Base-by-base conservation (phyloP, 2,888 invertebrate genomes). In the Scelioninae gen. 2 region DNA sequence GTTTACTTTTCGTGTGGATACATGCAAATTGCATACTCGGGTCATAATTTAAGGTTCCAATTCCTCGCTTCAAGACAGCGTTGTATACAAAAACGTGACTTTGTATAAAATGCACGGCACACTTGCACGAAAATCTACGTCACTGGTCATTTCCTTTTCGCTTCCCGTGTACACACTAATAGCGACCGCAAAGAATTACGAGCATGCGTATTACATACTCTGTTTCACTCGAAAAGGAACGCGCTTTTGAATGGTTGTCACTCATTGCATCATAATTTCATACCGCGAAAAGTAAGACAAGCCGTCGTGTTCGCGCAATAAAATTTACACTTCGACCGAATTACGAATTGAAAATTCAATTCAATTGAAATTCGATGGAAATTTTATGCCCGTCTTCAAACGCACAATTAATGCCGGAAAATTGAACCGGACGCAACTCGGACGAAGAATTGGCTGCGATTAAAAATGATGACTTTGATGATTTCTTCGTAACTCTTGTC, bases 151-250 rank as follows among this genome's bases (percentile, higher is more conserved):
- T 68, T 74, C 58, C 58, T 52, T 64, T 58, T 73, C 63, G 64
- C 57, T 65, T 72, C 65, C 71, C 67, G 74, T 60, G 69, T 11
- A 57, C 63, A 60, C 72, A 39, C 55, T 57, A 50, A 52, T 35
- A 50, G 64, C 37, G 60, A 70, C 69, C 43, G 71, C 61, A 63
- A 57, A 67, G 48, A 70, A 63, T 58, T 64, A 46, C 60, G 63
- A 43, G 39, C 43, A 65, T 73, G 76, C 73, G 79, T 81, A 82
- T 83, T 83, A 82, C 82, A 83, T 81, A 82, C 81, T 82, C 83
- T 80, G 83, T 77, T 81, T 80, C 80, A 70, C 75, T 80, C 78
- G 83, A 83, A 82, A 82, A 79, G 80, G 81, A 83, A 81, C 76
- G 81, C 79, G 75, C 76, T 77, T 78, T 79, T 76, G 76, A 73